Conservation (phyloP, 2,888 invertebrate species). For the Tipula confusa region DNA sequence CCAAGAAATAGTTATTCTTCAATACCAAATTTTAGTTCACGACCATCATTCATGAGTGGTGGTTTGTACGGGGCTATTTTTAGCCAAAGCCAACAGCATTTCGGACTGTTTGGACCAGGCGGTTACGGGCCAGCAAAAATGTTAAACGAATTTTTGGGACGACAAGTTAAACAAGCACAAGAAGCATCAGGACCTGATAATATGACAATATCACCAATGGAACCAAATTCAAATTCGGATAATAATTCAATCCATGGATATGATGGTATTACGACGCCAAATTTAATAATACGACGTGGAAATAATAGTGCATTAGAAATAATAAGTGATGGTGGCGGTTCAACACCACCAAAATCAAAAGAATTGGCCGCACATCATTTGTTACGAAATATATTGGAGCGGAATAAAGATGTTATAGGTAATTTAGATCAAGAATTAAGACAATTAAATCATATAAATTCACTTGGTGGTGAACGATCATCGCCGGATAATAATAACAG, state of each 20-base stretch:
- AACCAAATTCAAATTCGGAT: slow-evolving; percentile 42
- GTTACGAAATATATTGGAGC: slow-evolving; percentile 85
- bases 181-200: slow-evolving; percentile 56
- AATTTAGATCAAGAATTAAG: slow-evolving; percentile 65
- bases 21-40: slow-evolving; percentile 70
- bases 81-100: slow-evolving; percentile 71
- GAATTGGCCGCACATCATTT: slow-evolving; percentile 71
- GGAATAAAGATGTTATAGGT: slow-evolving; percentile 77
- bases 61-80: slow-evolving; percentile 85
- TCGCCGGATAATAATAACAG: slow-evolving; percentile 49
- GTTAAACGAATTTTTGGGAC: slow-evolving; percentile 83
- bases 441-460: slow-evolving; percentile 47
- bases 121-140: slow-evolving; percentile 86
- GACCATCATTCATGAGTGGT: slow-evolving; percentile 77
- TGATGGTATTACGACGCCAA: slow-evolving; percentile 31
- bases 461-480: slow-evolving; percentile 41
- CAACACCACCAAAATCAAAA: slow-evolving; percentile 42
- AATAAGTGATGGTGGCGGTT: slow-evolving; percentile 33
- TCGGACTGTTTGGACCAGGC: slow-evolving; percentile 76
- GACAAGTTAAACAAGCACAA: slow-evolving; percentile 69
- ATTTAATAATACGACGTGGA: slow-evolving; percentile 26
- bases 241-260: slow-evolving; percentile 39
- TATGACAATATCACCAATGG: slow-evolving; percentile 51
- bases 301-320: slow-evolving; percentile 32
- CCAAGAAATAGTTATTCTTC: slow-evolving; percentile 88